Evolutionary conservation across 2,113 vertebrate species (phyloP), one percentile per base, ranked within the genome.

Genomic region (Lepus americanus): DNA sequence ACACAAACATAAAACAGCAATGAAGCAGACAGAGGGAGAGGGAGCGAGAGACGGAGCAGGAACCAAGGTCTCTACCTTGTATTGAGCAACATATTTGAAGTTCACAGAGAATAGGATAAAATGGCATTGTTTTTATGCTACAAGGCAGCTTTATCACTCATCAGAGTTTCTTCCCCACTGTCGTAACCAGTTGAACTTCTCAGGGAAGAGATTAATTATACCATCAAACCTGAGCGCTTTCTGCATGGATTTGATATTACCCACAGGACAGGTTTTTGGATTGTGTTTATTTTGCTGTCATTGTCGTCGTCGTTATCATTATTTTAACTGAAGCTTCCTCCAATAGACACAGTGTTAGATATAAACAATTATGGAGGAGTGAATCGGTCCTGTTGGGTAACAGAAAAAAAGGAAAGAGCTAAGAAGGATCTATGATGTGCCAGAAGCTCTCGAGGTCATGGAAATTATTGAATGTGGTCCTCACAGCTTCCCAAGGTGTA

Each of bases 141-240:
- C 0, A 29, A 9, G 6, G 4, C 22, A n/a, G 49, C n/a, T 59
- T 92, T 31, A 85, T 44, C 91, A 16, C 1, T 85, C 29, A 29
- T 11, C 2, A 9, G 74, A 70, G 6, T 6, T 59, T 44, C 90
- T 66, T 67, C 69, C 70, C 23, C 44, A 72, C 19, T 67, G 33
- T 29, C 27, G 9, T 55, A 31, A 72, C 4, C 29, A 69, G 31
- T 80, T 96, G 29, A 76, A 1, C 67, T 53, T 94, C 76, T 44
- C 51, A 39, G 73, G 13, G 22, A 83, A 92, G 64, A 89, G 20
- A 67, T 93, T 82, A 44, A 59, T 61, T 76, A 51, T 53, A 9
- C 31, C 90, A 55, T 70, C 80, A 90, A 77, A 89, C 3, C 66
- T 92, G 33, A 92, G 69, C 27, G 84, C 73, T 92, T 95, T 89